phyloP scores from a whole-genome alignment of 2,888 invertebrate species.

The Synergus laeviventris region DNA sequence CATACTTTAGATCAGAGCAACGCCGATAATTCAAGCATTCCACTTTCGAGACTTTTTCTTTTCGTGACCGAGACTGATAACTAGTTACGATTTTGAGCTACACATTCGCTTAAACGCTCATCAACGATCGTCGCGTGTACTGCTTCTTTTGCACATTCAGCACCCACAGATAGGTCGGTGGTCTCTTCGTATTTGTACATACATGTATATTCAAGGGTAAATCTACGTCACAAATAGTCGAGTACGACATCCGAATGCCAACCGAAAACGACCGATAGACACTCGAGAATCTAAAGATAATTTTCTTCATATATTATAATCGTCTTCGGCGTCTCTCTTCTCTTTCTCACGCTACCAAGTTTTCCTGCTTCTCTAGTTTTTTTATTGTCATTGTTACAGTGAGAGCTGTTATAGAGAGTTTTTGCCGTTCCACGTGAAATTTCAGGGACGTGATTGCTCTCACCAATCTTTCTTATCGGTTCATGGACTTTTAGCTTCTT shows the following conservation, averaged over 20 bases:
- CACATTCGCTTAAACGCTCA: neutral
- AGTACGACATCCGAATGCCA: no score
- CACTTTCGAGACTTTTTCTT: constrained; percentile 4
- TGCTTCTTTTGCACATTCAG: neutral
- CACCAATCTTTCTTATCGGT: neutral
- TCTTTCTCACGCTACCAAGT: neutral
- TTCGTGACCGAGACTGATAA: neutral
- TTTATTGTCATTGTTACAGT: neutral
- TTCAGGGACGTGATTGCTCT: neutral
- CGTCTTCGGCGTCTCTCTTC: neutral
- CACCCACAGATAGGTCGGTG: neutral
- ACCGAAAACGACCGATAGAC: neutral
- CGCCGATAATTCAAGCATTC: neutral
- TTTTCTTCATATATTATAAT: neutral
- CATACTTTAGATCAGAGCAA: neutral
- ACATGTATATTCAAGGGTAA: no score
- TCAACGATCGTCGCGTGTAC: neutral
- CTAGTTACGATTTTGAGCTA: no score
- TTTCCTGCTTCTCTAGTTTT: neutral
- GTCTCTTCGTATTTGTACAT: neutral
- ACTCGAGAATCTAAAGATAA: constrained; percentile 10
- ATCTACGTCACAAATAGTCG: no score
- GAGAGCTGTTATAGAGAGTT: neutral
- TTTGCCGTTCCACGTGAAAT: neutral
- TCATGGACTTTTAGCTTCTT: neutral